Evolutionary conservation across 2,113 vertebrate genomes (phyloP), one percentile per base, ranked within the genome.

Genomic region (Ariopsis seemanni): DNA sequence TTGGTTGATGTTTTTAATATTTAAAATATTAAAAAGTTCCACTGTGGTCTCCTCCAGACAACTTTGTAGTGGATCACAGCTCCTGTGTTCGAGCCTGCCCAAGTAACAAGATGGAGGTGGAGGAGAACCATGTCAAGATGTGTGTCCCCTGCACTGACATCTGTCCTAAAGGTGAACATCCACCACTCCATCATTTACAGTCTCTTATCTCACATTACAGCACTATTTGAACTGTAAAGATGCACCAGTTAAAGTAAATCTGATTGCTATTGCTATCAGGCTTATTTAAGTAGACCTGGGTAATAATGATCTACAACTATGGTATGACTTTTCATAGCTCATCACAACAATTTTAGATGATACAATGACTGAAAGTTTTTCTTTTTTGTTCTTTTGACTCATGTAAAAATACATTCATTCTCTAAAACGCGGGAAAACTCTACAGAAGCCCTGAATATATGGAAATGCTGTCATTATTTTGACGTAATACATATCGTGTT

Each of bases 21-120:
- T 50, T 50, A 1, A 50, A 74, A 11, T 4, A 25, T 18, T 42
- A 50, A 50, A 75, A 75, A 12, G 72, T 4, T 75, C 42, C 72
- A 25, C 48, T 55, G 1, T 78, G 75, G 12, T 78, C 72, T 48
- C 34, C 67, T 52, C 89, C 92, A 99, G 98, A 99, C 92, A 99
- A 99, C 91, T 99, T 99, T 87, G 98, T 99, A 92, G 98, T 99
- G 71, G 98, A 99, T 94, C 97, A 97, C 90, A 99, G 97, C 93
- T 99, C 98, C 30, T 99, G 98, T 82, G 97, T 99, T 8, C 94
- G 97, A 89, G 98, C 97, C 0, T 99, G 98, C 87, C 98, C 98
- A 0, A 99, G 97, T 93, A 98, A 97, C 93, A 99, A 99, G 94
- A 99, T 98, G 97, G 98, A 99, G 85, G 96, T 99, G 84, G 98